These are phyloP conservation scores for Tigriopus japonicus DNA, from an alignment of 1,140 invertebrate species.

Conservation along the genomic window DNA sequence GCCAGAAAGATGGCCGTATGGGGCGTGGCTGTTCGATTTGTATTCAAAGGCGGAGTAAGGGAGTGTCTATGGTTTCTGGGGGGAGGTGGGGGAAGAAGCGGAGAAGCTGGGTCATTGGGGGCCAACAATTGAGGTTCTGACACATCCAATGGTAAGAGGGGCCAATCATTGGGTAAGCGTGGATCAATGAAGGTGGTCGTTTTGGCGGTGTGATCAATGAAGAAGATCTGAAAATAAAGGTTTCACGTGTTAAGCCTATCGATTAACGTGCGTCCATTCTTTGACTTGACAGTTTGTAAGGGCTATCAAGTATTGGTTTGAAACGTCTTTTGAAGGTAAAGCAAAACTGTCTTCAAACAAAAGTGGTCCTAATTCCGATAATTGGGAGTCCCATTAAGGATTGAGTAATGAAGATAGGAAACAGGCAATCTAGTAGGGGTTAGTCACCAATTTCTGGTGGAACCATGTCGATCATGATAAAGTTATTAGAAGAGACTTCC, in stretches of 20 bases:
- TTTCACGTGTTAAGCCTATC: neutral
- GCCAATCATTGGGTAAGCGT: conserved; percentile 53
- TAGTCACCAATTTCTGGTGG: too few relatives aligned
- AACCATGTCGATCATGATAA: too few relatives aligned
- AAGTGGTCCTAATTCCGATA: too few relatives aligned
- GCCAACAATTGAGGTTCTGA: conserved; percentile 21
- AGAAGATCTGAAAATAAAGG: conserved; percentile 50
- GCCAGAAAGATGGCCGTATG: conserved; percentile 33
- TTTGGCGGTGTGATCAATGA: conserved; percentile 78
- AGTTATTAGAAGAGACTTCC: too few relatives aligned
- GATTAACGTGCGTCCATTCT: too few relatives aligned
- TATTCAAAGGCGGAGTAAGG: conserved; percentile 22
- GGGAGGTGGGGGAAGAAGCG: conserved; percentile 35
- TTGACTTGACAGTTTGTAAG: too few relatives aligned
- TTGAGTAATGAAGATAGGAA: too few relatives aligned
- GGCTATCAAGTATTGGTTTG: too few relatives aligned
- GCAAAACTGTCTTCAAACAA: too few relatives aligned
- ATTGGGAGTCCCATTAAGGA: too few relatives aligned
- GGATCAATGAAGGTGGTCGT: conserved; percentile 93
- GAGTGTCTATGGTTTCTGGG: conserved; percentile 26
- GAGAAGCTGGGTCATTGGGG: conserved; percentile 23
- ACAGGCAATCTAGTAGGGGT: too few relatives aligned
- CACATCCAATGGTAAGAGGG: conserved; percentile 19
- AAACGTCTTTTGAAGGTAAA: too few relatives aligned
- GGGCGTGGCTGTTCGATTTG: conserved; percentile 24